phyloP scores from a whole-genome alignment of 2,888 invertebrate species.

The Drosophila histrio region DNA sequence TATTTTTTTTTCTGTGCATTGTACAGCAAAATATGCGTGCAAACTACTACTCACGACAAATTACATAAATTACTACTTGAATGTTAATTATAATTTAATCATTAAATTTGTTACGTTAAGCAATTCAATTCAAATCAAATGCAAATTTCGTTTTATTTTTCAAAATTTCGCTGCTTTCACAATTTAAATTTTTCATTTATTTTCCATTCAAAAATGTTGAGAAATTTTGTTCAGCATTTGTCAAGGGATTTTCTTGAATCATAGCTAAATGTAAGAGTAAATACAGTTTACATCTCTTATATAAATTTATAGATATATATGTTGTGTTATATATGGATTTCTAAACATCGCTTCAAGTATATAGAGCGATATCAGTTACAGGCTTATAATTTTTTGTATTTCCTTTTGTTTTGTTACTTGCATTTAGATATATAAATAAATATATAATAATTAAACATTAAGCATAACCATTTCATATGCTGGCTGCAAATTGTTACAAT shows the following conservation, averaged over 20 bases:
- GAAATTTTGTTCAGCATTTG: constrained; percentile 57
- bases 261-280: constrained; percentile 63
- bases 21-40: constrained; percentile 65
- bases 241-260: constrained; percentile 31
- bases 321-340: constrained; percentile 55
- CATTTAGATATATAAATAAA: constrained; percentile 31
- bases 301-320: constrained; percentile 61
- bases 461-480: constrained; percentile 44
- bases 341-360: constrained; percentile 70
- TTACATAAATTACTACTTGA: constrained; percentile 30
- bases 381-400: constrained; percentile 19
- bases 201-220: constrained; percentile 62
- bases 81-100: constrained; percentile 3
- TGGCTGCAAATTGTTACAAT: constrained; percentile 55
- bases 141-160: constrained; percentile 43
- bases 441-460: constrained; percentile 25
- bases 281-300: constrained; percentile 64
- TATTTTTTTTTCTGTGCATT: constrained; percentile 49
- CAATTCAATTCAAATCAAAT: constrained; percentile 56
- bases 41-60: constrained; percentile 63
- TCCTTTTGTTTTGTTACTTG: constrained; percentile 22
- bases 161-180: constrained; percentile 31
- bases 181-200: constrained; percentile 48
- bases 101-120: not conserved
- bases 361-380: constrained; percentile 68